phyloP scores from a whole-genome alignment of 2,113 vertebrate genomes.

The Colius striatus region DNA sequence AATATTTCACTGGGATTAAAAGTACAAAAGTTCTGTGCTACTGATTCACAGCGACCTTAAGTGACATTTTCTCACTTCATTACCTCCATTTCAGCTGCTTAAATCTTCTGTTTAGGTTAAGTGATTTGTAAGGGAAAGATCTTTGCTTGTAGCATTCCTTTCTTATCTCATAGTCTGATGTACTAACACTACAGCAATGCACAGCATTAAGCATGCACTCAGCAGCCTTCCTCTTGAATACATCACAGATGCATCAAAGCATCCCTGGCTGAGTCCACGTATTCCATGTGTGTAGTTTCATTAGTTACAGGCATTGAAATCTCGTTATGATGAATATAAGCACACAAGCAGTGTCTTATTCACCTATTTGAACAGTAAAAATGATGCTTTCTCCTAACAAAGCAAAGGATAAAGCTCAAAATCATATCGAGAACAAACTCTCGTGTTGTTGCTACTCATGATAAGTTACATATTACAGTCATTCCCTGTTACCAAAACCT shows the following conservation, averaged over 20 bases:
- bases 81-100: neutral
- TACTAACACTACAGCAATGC: neutral
- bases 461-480: neutral
- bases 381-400: neutral
- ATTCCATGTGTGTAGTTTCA: neutral
- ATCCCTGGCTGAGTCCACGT: neutral
- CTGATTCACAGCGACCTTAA: accelerated
- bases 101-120: neutral
- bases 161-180: neutral
- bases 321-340: neutral
- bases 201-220: neutral
- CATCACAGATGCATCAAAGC: neutral
- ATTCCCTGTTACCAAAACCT: neutral
- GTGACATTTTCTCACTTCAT: neutral
- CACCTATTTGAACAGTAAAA: neutral
- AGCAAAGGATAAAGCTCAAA: neutral
- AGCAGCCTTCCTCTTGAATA: neutral
- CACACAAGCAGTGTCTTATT: neutral
- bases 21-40: neutral
- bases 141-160: neutral
- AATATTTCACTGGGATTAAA: neutral
- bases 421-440: neutral
- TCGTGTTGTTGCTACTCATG: neutral
- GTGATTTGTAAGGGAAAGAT: neutral
- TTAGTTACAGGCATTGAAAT: neutral